Percentiles rank a stretch among this genome's conserved stretches.
These are phyloP conservation scores for Falcaria lacertinaria DNA, from an alignment of 2,888 invertebrate genomes.

Conservation along the genomic window DNA sequence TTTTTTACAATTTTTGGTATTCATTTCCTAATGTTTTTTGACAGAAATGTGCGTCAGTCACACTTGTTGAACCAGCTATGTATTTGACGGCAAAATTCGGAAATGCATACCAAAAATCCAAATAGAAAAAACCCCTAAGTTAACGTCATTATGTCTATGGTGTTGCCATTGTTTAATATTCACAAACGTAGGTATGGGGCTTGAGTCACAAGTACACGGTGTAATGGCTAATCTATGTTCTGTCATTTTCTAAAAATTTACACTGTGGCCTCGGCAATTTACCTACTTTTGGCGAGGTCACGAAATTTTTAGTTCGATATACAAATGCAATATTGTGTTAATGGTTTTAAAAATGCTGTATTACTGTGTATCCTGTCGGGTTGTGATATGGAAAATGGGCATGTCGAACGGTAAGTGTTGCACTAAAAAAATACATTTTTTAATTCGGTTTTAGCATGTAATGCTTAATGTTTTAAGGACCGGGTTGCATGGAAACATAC, in stretches of 20 bases:
- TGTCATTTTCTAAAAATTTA: slow-evolving; percentile 48
- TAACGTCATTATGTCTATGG: slow-evolving; percentile 62
- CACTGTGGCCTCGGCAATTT: slow-evolving; percentile 12
- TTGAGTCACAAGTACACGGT: slow-evolving; percentile 70
- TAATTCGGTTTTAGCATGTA: slow-evolving; percentile 37
- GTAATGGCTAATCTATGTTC: slow-evolving; percentile 73
- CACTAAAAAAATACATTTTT: slow-evolving; percentile 26
- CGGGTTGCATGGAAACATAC: slow-evolving; percentile 11
- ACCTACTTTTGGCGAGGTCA: slow-evolving; percentile 1
- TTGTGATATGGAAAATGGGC: slow-evolving; percentile 73
- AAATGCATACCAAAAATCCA: slow-evolving; percentile 34
- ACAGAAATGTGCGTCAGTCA: not conserved
- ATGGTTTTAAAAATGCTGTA: slow-evolving; percentile 49
- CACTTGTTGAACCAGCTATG: not conserved
- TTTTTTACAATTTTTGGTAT: slow-evolving; percentile 24
- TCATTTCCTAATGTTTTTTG: slow-evolving; percentile 14
- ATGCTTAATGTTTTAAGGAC: slow-evolving; percentile 35
- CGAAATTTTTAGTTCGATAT: slow-evolving; percentile 14
- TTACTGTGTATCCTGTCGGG: slow-evolving; percentile 62
- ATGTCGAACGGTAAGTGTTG: slow-evolving; percentile 62
- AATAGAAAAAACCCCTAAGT: slow-evolving; percentile 28
- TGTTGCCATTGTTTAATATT: slow-evolving; percentile 66
- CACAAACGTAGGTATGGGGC: slow-evolving; percentile 68
- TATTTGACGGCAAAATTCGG: slow-evolving; percentile 10
- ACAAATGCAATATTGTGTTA: slow-evolving; percentile 47